Evolutionary conservation across 2,888 invertebrate species (phyloP).

Genomic region (Sycophila texana): DNA sequence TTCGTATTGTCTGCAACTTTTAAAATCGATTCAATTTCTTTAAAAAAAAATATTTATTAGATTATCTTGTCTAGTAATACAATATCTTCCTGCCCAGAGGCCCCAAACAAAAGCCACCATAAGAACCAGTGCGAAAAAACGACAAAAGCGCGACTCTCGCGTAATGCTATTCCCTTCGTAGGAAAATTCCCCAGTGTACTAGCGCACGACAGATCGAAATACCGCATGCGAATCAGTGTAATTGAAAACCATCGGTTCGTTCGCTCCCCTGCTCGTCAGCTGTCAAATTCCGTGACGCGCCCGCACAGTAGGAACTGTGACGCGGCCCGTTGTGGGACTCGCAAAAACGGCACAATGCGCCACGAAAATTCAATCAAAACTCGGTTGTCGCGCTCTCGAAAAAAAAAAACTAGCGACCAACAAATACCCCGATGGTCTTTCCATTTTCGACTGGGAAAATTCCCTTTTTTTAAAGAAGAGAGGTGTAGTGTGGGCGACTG

Average conservation of each 20-base stretch:
- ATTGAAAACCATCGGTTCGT: slow-evolving; percentile 45
- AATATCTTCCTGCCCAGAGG: too few species aligned
- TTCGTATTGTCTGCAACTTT: too few species aligned
- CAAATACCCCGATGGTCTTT: not conserved
- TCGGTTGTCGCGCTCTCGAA: not conserved
- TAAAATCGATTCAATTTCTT: too few species aligned
- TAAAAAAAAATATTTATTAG: too few species aligned
- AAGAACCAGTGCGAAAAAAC: not conserved
- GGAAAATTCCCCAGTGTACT: not conserved
- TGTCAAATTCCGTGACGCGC: slow-evolving; percentile 40
- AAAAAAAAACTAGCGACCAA: too few species aligned
- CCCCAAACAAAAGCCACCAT: too few species aligned
- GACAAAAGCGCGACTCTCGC: not conserved
- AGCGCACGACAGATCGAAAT: slow-evolving; percentile 11
- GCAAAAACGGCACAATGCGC: slow-evolving; percentile 3
- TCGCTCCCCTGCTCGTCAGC: slow-evolving; percentile 18
- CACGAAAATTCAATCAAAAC: slow-evolving; percentile 39
- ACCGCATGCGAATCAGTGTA: slow-evolving; percentile 35
- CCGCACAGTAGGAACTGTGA: not conserved
- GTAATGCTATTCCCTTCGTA: not conserved
- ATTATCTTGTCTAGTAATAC: too few species aligned
- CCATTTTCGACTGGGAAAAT: not conserved
- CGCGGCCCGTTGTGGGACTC: slow-evolving; percentile 23
- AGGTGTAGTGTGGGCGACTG: not conserved
- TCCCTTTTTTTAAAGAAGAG: not conserved